Evolutionary conservation across 2,113 vertebrate species (phyloP), one percentile per base, ranked within the genome.

Genomic region (Bombycilla garrulus): DNA sequence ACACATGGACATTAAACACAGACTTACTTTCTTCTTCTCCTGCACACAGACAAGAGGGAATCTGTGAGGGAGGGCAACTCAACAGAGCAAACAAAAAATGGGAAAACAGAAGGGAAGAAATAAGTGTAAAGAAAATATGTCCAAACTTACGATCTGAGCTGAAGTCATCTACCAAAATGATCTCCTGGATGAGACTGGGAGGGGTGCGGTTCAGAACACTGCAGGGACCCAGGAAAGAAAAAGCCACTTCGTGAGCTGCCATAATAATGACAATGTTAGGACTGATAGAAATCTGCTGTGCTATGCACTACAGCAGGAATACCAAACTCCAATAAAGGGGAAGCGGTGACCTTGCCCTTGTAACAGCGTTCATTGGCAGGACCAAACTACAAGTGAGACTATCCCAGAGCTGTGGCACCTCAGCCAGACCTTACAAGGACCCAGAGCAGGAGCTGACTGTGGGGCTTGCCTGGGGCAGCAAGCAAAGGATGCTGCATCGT

Each of bases 81-180:
- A 86, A 87, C 7, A 67, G 33, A 83, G 33, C 20, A 72, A 94
- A 83, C 12, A 70, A 60, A 78, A 78, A 86, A 9, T 1, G 1
- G 7, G 15, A 70, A 82, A 86, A 47, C 9, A 64, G 31, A 45
- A 57, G 29, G 24, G 10, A 90, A 86, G 38, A 91, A 81, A 60
- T 25, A 81, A 67, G 12, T 21, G 20, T 47, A 61, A 70, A 28
- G 51, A 28, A 88, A 86, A 50, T 33, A 76, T 51, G 33, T 62
- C 66, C 78, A 93, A 25, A 99, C 99, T 99, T 97, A 99, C 99
- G 95, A 91, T 99, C 99, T 5, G 98, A 97, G 97, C 99, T 99
- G 98, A 99, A 99, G 98, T 99, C 99, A 80, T 99, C 99, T 60
- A 99, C 99, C 88, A 99, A 97, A 96, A 99, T 99, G 67, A 99